Base-by-base conservation (phyloP, 2,888 invertebrate genomes). In the Achlya flavicornis region DNA sequence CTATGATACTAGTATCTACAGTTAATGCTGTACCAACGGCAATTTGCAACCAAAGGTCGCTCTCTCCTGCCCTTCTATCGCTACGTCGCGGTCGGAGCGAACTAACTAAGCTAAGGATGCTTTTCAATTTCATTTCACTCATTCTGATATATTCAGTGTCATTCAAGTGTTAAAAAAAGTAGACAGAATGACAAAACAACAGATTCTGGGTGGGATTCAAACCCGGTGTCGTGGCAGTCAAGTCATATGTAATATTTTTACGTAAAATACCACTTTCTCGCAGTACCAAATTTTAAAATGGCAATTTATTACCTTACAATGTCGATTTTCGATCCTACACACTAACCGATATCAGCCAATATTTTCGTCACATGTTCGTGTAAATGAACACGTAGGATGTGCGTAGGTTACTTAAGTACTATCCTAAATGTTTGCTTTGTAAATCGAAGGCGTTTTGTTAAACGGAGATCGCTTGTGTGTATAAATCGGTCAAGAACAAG, bases 361-460 rank as follows among this genome's bases (percentile, higher is more conserved):
- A 41, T 41, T 60, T 60, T 60, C 43, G 60, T 60, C 60, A 60
- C 60, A 53, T 10, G 10, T 14, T 60, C 43, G 59, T 16, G 59
- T 41, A 16, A 59, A 58, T 59, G 60, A 41, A 26, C 41, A 41
- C 19, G 60, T 41, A 19, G 60, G 60, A 41, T 41, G 19, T 41
- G 60, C 60, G 60, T 60, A 41, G 60, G 60, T 14, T 41, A 8
- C 58, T 38, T 26, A 60, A 60, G 60, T 60, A 60, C 41, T 12
- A 41, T 11, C 19, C 41, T 41, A 12, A 41, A 41, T 41, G 16
- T 41, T 41, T 19, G 41, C 6, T 16, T 16, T 38, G 16, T 59
- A 16, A 59, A 16, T 38, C 16, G 38, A 38, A 16, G 11, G 16
- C 58, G 19, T 48, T 53, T 53, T 53, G 53, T 46, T 46, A n/a